A percentile compares a stretch with the other conserved stretches of the same genome.
Conservation (phyloP, 2,113 vertebrate species). For the Psettodes erumei region DNA sequence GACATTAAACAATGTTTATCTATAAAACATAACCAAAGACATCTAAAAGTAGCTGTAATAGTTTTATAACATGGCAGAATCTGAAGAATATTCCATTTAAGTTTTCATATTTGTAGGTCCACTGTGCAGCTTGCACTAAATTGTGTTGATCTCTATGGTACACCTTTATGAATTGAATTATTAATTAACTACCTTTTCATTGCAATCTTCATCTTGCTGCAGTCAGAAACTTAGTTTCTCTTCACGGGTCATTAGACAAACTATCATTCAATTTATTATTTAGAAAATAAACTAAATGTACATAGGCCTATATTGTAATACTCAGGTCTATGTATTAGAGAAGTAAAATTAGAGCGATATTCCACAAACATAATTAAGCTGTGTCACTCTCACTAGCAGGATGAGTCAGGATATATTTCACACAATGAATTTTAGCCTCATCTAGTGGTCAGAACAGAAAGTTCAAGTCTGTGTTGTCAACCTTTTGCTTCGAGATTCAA, state of each 20-base stretch:
- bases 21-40: no score
- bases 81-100: neutral
- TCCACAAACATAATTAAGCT: neutral
- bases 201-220: neutral
- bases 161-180: neutral
- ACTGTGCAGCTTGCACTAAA: neutral
- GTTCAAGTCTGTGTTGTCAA: neutral
- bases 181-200: neutral
- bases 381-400: neutral
- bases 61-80: neutral
- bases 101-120: neutral
- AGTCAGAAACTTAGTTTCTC: neutral
- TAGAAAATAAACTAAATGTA: neutral
- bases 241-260: neutral
- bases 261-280: neutral
- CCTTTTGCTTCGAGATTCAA: neutral
- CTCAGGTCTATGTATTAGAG: no score
- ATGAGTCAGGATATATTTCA: conserved; percentile 23
- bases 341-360: neutral
- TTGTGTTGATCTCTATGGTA: neutral
- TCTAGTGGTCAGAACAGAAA: conserved; percentile 44
- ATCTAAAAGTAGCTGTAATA: no score
- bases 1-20: neutral
- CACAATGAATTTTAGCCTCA: conserved; percentile 11
- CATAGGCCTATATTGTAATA: no score